Evolutionary conservation across 30 jellyfish, hydroid and myxozoan species (phyloP).

Genomic region (Cassiopea andromeda): DNA sequence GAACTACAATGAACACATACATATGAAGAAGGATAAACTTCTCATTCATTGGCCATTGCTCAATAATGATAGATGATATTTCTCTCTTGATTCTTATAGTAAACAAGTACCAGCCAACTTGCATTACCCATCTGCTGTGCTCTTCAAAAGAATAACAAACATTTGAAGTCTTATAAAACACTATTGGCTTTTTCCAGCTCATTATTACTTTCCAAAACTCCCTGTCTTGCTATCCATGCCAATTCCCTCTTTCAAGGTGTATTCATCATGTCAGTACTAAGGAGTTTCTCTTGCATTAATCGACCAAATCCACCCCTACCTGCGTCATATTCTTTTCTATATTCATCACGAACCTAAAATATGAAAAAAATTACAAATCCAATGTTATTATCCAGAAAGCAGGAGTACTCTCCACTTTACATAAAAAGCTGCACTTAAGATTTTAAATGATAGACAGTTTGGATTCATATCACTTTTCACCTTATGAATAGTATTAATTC

Average conservation of each 20-base stretch:
- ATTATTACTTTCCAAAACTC: no score
- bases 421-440: no score
- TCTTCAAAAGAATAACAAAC: not conserved
- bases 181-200: no score
- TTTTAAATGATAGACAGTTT: no score
- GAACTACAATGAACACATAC: not conserved
- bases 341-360: slow-evolving; percentile 89
- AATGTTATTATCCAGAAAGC: not conserved
- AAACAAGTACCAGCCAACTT: not conserved
- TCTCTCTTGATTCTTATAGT: not conserved
- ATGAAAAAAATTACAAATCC: not conserved
- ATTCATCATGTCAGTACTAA: slow-evolving; percentile 48
- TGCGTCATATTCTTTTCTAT: slow-evolving; percentile 89
- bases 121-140: not conserved
- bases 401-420: no score
- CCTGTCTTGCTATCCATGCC: no score
- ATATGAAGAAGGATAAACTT: not conserved
- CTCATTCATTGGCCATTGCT: not conserved
- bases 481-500: no score
- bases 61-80: no score
- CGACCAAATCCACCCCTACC: slow-evolving; percentile 98
- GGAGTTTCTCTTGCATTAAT: slow-evolving; percentile 45
- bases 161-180: not conserved
- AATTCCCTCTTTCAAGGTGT: slow-evolving; percentile 12
- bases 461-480: no score